phyloP scores from a whole-genome alignment of 2,113 vertebrate genomes.

The Festucalex cinctus region DNA sequence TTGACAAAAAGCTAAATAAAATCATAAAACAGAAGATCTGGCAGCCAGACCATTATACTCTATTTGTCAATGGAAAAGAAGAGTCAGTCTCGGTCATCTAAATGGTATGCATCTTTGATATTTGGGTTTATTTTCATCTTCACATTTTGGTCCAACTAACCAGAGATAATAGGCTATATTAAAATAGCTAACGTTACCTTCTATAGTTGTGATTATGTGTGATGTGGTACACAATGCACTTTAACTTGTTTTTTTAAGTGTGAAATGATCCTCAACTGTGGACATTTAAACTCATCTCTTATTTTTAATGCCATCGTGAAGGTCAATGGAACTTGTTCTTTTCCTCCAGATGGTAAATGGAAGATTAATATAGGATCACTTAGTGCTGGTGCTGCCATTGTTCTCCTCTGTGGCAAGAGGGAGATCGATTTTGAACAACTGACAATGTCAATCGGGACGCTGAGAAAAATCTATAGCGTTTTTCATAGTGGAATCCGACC shows the following conservation, averaged over 20 bases:
- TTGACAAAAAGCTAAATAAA: too few relatives aligned
- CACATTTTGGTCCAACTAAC: too few relatives aligned
- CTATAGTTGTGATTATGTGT: too few relatives aligned
- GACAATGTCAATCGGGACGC: neutral
- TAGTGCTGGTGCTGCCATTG: constrained; percentile 20
- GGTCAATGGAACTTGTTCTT: neutral
- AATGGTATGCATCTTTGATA: neutral
- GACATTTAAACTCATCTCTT: neutral
- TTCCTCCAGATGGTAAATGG: neutral
- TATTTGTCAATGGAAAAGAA: neutral
- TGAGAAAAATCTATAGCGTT: constrained; percentile 33
- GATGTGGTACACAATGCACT: too few relatives aligned
- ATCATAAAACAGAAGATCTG: too few relatives aligned
- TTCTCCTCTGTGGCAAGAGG: constrained; percentile 1
- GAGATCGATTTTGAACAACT: constrained; percentile 25
- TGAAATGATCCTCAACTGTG: too few relatives aligned
- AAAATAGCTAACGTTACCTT: too few relatives aligned
- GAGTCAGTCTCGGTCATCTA: neutral
- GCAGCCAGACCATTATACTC: too few relatives aligned
- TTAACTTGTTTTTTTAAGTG: too few relatives aligned
- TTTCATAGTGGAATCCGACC: constrained; percentile 19
- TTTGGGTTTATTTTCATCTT: neutral
- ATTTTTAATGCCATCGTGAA: neutral
- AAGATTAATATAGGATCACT: neutral
- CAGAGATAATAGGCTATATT: too few relatives aligned